A percentile compares a stretch with the other conserved stretches of the same genome.
phyloP scores from a whole-genome alignment of 2,797 vertebrate genomes.

The Sebastes baramenuke region DNA sequence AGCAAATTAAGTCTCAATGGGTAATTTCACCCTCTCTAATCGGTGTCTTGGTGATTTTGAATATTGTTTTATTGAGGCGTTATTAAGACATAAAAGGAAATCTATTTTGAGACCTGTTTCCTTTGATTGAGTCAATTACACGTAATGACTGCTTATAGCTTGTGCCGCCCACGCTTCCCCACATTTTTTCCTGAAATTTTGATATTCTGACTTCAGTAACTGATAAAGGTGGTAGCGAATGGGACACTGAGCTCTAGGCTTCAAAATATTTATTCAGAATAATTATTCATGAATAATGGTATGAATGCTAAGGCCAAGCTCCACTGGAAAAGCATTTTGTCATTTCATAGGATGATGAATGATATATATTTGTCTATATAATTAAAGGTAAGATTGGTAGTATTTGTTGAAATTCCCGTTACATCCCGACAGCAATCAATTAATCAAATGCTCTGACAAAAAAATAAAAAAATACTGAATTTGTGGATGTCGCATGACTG shows the following conservation, averaged over 20 bases:
- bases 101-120: neutral
- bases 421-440: too few species aligned
- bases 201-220: neutral
- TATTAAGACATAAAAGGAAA: neutral
- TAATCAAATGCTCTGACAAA: too few species aligned
- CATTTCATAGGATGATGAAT: neutral
- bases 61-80: neutral
- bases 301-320: neutral
- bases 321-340: neutral
- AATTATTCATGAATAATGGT: neutral
- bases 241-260: neutral
- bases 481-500: too few species aligned
- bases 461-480: too few species aligned
- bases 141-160: neutral
- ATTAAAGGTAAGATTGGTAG: too few species aligned
- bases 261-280: neutral
- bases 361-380: neutral
- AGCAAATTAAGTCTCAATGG: neutral
- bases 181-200: too few species aligned
- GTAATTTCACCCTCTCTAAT: slow-evolving; percentile 12
- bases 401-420: too few species aligned
- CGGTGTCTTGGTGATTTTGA: neutral
- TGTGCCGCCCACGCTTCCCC: neutral
- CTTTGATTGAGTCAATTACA: neutral
- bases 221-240: neutral